phyloP scores from a whole-genome alignment of 2,113 vertebrate species.

The Accipiter cooperii region DNA sequence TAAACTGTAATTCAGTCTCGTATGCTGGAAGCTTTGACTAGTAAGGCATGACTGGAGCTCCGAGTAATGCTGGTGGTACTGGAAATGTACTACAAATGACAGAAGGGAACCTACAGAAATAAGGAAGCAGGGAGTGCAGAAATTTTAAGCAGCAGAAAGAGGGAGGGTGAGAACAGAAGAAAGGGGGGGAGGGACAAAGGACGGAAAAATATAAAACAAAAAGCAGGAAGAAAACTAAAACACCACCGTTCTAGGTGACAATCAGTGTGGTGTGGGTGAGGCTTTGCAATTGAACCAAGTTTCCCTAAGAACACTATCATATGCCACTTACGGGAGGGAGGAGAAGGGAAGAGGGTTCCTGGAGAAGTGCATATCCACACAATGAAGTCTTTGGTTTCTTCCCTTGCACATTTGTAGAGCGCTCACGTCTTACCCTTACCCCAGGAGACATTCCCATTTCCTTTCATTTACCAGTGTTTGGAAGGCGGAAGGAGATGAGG shows the following conservation, averaged over 20 bases:
- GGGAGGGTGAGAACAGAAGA: neutral
- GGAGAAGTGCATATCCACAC: neutral
- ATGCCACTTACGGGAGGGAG: neutral
- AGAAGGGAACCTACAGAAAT: neutral
- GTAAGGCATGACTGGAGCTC: neutral
- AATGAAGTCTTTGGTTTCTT: slow-evolving; percentile 14
- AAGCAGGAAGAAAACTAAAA: neutral
- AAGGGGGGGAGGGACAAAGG: neutral
- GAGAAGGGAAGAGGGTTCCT: neutral
- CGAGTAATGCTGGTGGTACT: neutral
- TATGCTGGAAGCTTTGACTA: neutral
- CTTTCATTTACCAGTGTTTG: neutral
- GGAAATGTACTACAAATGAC: neutral
- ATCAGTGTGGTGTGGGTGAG: neutral
- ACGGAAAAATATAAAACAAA: neutral
- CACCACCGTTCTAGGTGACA: neutral
- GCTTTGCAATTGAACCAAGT: neutral
- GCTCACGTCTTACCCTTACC: neutral
- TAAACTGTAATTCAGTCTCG: neutral
- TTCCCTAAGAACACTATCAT: neutral
- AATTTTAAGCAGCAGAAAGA: neutral
- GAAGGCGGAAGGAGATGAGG: slow-evolving; percentile 14
- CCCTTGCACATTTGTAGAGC: neutral
- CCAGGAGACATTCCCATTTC: slow-evolving; percentile 17
- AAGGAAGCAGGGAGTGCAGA: neutral